A percentile compares a stretch with the other conserved stretches of the same genome.
These are phyloP conservation scores for Serinus canaria DNA, from an alignment of 2,113 vertebrate species.

Conservation along the genomic window DNA sequence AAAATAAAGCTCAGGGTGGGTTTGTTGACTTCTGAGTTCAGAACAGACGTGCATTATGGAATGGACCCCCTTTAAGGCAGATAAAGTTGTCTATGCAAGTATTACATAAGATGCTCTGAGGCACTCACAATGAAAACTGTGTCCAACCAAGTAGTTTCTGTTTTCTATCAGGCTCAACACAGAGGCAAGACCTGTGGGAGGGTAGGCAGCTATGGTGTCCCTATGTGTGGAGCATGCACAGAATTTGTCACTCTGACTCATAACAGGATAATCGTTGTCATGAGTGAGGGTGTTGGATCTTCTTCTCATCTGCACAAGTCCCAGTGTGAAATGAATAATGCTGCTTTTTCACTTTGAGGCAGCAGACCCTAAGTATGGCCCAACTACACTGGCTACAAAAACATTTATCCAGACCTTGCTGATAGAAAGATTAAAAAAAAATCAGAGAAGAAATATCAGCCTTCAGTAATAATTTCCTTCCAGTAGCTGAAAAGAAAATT, in stretches of 20 bases:
- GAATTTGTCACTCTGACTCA: not conserved
- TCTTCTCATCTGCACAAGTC: not conserved
- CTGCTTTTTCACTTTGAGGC: not conserved
- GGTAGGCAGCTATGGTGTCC: not conserved
- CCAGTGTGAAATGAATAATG: constrained; percentile 18
- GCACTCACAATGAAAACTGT: not conserved
- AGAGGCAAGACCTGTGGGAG: not conserved
- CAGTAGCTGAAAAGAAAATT: not conserved
- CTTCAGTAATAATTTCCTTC: not conserved
- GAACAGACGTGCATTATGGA: rapidly evolving
- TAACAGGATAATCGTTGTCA: not conserved
- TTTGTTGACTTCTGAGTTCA: not conserved
- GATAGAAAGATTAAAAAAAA: not conserved
- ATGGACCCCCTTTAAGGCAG: not conserved
- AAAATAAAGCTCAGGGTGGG: not conserved
- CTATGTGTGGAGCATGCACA: not conserved
- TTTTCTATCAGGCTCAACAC: not conserved
- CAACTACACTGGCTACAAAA: not conserved
- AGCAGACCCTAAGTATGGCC: not conserved
- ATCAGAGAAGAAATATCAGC: not conserved
- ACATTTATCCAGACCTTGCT: not conserved
- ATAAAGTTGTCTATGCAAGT: not conserved
- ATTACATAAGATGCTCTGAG: not conserved
- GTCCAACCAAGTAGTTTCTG: not conserved
- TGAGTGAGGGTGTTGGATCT: not conserved